Evolutionary conservation across 2,888 invertebrate genomes (phyloP).

Genomic region (Allolobophora icterica): DNA sequence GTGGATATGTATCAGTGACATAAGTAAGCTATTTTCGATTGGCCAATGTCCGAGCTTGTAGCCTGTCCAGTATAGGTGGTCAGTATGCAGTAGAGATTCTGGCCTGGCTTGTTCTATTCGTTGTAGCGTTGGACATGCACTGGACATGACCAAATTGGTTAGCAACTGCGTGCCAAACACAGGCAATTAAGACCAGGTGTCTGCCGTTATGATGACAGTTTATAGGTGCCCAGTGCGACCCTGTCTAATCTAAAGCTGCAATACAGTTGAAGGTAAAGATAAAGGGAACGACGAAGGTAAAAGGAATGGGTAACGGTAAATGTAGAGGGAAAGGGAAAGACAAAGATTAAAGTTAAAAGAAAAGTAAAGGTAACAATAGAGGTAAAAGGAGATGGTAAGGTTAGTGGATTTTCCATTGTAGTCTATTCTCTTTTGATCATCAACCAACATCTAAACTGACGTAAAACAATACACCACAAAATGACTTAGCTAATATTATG

Average conservation of each 20-base stretch:
- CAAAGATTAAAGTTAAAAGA: no score
- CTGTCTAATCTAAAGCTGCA: not conserved
- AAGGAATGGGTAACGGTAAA: no score
- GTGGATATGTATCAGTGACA: not conserved
- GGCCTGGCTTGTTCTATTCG: not conserved
- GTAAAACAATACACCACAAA: no score
- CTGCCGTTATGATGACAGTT: not conserved
- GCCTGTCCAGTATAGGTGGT: not conserved
- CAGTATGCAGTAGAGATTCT: not conserved
- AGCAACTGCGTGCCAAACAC: not conserved
- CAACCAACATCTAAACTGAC: no score
- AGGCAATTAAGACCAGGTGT: conserved; percentile 17
- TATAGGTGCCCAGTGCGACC: not conserved
- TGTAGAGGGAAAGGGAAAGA: no score
- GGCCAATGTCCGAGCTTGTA: not conserved
- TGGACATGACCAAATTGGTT: conserved; percentile 17
- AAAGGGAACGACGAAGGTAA: no score
- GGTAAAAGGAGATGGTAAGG: no score
- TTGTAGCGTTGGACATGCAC: not conserved
- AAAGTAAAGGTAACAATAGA: no score
- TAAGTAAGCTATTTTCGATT: not conserved
- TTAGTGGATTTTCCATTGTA: no score
- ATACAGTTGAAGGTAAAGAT: not conserved
- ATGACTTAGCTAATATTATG: no score
- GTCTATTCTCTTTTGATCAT: no score